A percentile compares a stretch with the other conserved stretches of the same genome.
These are phyloP conservation scores for Malurus elegans DNA, from an alignment of 2,113 vertebrate genomes.

Conservation along the genomic window DNA sequence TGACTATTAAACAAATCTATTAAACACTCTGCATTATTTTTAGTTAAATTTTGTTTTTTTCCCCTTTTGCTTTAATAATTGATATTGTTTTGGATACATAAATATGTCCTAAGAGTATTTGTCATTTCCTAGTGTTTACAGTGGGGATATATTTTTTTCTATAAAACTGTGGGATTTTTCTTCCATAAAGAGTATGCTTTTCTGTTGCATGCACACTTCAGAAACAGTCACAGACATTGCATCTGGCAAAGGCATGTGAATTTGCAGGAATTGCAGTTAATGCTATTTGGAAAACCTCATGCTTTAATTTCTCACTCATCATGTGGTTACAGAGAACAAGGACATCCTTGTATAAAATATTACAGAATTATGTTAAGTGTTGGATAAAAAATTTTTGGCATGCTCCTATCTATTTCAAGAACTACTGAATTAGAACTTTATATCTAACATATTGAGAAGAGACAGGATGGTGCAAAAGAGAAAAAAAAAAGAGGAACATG, in stretches of 20 bases:
- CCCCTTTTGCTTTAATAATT: slow-evolving; percentile 58
- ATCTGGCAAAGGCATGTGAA: slow-evolving; percentile 12
- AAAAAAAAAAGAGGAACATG: background rate
- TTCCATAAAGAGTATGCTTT: background rate
- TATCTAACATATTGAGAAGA: background rate
- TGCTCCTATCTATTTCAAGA: background rate
- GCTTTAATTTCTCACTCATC: slow-evolving; percentile 27
- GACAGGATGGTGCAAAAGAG: background rate
- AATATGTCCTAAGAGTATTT: slow-evolving; percentile 70
- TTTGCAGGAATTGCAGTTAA: background rate
- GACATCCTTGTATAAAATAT: background rate
- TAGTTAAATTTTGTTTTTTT: slow-evolving; percentile 37
- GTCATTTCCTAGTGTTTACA: slow-evolving; percentile 65
- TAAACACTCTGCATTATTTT: slow-evolving; percentile 59
- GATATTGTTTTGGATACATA: slow-evolving; percentile 68
- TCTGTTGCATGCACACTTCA: slow-evolving; percentile 7
- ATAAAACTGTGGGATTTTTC: slow-evolving; percentile 9
- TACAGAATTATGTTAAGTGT: background rate
- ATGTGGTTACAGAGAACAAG: background rate
- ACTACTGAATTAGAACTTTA: background rate
- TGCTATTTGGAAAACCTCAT: background rate
- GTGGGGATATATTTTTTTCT: slow-evolving; percentile 26
- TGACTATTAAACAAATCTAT: slow-evolving; percentile 66
- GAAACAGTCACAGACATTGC: background rate
- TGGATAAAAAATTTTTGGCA: background rate